Evolutionary conservation across 1,140 invertebrate genomes (phyloP).

Genomic region (Drosophila mauritiana): DNA sequence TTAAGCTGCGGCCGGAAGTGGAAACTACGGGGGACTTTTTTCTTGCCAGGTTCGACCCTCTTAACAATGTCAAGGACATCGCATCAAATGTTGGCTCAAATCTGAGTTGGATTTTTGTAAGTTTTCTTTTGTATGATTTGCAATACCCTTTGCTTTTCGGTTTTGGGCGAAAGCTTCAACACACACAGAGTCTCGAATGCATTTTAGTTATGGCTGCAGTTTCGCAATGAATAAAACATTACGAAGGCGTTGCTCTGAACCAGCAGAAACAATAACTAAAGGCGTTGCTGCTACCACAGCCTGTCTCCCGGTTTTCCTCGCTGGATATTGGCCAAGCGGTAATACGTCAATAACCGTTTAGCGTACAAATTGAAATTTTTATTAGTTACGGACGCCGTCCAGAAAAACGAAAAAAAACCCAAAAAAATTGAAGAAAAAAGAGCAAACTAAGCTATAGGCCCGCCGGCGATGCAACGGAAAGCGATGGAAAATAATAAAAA

Average conservation of each 20-base stretch:
- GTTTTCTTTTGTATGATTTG: background rate
- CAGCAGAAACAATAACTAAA: constrained; percentile 80
- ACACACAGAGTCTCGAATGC: background rate
- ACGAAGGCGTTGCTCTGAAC: constrained; percentile 74
- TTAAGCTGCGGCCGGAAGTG: constrained; percentile 63
- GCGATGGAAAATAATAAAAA: constrained; percentile 40
- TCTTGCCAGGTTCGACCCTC: constrained; percentile 10
- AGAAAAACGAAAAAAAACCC: background rate
- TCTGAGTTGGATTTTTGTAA: constrained; percentile 11
- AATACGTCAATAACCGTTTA: constrained; percentile 83
- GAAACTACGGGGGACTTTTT: constrained; percentile 37
- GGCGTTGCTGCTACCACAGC: constrained; percentile 74
- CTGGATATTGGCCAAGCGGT: constrained; percentile 59
- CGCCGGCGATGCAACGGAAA: constrained; percentile 63
- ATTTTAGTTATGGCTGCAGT: constrained; percentile 35
- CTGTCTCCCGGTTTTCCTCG: constrained; percentile 29
- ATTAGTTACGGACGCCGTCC: constrained; percentile 72
- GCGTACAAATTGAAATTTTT: constrained; percentile 83
- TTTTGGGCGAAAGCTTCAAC: constrained; percentile 50
- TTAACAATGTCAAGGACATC: constrained; percentile 40
- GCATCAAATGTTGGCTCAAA: background rate
- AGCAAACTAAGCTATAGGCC: constrained; percentile 73
- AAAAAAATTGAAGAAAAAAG: constrained; percentile 36
- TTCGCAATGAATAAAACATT: constrained; percentile 78
- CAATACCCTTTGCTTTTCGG: background rate